Base-by-base conservation (phyloP, 2,888 invertebrate genomes). In the Balanococcus diminutus region DNA sequence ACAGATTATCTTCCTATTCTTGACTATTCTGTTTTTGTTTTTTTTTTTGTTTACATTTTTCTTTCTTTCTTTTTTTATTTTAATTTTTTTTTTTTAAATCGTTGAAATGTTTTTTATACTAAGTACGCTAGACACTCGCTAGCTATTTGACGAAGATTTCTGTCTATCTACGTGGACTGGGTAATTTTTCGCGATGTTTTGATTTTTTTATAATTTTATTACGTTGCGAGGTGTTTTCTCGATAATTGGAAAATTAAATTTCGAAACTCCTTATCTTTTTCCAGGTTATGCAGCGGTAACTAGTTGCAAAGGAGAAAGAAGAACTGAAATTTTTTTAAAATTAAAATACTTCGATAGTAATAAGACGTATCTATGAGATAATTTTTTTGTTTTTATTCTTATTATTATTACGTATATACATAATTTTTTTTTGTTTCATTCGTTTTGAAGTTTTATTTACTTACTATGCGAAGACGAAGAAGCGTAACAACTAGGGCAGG, bases 311-410 rank as follows among this genome's bases (percentile, higher is more conserved):
- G 67, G 14, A 31, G 67, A 67, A 67, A 28, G 28, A 22, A 25
- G 19, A 67, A 31, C 28, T 31, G 31, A 28, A 67, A 19, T 19
- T 56, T 19, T 56, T 56, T 67, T 19, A 16, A n/a, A 67, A 56
- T n/a, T 67, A 4, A 67, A 67, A 67, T 67, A 67, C 67, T 67
- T 67, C 28, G 28, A 67, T 67, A 28, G 67, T 67, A 67, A 28
- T 67, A 8, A 42, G 22, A 67, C 14, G 67, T 14, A 67, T 3
- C 28, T 67, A 28, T 67, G 67, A 67, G 9, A 28, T 67, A 67
- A 67, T 67, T 67, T 61, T 67, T 67, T 67, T 67, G 56, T 67
- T 67, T 67, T 67, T 67, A 28, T 67, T 67, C 16, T 67, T 67
- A 67, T 67, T 16, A 67, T 67, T 67, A 67, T 56, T 56, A 56